A percentile compares a stretch with the other conserved stretches of the same genome.
These are phyloP conservation scores for Theretra japonica DNA, from an alignment of 2,888 invertebrate genomes.

Conservation along the genomic window DNA sequence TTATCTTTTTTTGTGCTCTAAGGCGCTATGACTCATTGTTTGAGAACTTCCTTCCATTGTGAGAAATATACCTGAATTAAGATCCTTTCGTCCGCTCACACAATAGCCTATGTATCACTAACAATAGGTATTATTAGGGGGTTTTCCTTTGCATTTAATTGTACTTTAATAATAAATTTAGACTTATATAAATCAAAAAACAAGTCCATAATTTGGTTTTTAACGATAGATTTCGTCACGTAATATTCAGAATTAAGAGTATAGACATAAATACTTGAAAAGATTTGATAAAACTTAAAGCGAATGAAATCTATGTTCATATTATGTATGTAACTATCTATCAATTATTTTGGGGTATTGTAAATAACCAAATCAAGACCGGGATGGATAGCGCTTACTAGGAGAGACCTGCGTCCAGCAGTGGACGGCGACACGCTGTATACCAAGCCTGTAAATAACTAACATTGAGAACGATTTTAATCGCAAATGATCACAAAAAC, in stretches of 20 bases:
- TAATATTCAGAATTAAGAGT: too few species aligned
- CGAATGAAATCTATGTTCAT: too few species aligned
- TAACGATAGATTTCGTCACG: too few species aligned
- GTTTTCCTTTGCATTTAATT: not conserved
- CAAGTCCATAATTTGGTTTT: too few species aligned
- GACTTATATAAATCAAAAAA: not conserved
- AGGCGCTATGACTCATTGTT: constrained; percentile 74
- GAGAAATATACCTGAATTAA: constrained; percentile 55
- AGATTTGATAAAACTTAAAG: too few species aligned
- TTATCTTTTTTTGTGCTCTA: constrained; percentile 33
- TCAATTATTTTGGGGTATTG: not conserved
- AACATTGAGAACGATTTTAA: not conserved
- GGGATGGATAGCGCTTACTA: too few species aligned
- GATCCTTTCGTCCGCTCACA: constrained; percentile 6
- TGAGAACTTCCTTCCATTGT: constrained; percentile 83
- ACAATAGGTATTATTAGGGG: not conserved
- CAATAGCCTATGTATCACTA: not conserved
- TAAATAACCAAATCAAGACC: not conserved
- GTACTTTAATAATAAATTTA: not conserved
- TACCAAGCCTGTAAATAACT: too few species aligned
- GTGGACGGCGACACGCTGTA: too few species aligned
- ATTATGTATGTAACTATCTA: too few species aligned
- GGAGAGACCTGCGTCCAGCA: too few species aligned
- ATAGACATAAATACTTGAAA: too few species aligned
- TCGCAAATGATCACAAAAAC: not conserved